Conservation (phyloP, 2,888 invertebrate genomes). For the Mayetiola destructor region DNA sequence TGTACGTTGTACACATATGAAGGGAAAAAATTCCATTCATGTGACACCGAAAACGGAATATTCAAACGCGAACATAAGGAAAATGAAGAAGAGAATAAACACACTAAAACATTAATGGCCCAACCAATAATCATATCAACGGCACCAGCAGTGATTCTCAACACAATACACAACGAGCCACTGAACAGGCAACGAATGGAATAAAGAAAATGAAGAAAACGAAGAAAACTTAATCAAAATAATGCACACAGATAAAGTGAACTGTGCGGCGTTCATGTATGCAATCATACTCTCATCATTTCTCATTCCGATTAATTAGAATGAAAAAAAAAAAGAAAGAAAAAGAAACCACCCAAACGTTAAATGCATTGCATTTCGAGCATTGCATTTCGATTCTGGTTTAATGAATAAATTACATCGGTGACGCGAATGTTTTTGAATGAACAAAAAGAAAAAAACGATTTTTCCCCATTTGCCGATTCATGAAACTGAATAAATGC, state of each 20-base stretch:
- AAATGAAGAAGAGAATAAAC: not conserved
- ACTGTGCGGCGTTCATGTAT: not conserved
- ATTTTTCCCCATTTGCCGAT: no score
- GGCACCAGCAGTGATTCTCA: not conserved
- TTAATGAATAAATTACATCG: no score
- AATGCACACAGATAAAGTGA: not conserved
- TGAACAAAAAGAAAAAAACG: no score
- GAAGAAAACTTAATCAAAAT: conserved; percentile 4
- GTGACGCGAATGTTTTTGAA: no score
- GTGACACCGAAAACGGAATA: conserved; percentile 11
- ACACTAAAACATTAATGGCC: no score
- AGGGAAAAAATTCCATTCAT: conserved; percentile 10
- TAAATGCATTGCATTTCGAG: not conserved
- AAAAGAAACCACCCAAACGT: not conserved
- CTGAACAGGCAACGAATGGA: not conserved
- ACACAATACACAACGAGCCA: not conserved
- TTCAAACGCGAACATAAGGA: not conserved
- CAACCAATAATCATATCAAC: no score
- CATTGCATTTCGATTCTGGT: no score
- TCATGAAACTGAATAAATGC: no score
- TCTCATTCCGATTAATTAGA: conserved; percentile 3
- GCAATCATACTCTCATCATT: not conserved
- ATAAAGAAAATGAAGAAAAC: no score
- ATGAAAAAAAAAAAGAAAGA: not conserved
- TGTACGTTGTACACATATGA: not conserved